Evolutionary conservation across 1,140 invertebrate genomes (phyloP), one percentile per base, ranked within the genome.

Genomic region (Caenorhabditis latens): DNA sequence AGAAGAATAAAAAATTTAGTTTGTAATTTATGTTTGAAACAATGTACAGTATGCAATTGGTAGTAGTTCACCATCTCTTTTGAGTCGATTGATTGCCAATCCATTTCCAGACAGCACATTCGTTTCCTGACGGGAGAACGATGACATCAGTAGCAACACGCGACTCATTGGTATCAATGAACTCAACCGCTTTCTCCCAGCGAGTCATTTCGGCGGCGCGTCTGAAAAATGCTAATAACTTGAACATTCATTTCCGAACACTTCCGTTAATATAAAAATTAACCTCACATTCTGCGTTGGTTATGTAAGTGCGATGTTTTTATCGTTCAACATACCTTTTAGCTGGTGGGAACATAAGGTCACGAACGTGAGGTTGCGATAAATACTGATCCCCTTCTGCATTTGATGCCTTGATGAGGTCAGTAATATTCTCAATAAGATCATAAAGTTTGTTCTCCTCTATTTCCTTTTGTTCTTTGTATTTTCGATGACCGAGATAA

Each of bases 51-150:
- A 9, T 40, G 11, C 11, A 9, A 32, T 7, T 24, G 32, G 8
- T 63, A 90, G 32, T 83, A 43, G 11, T 90, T 86, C 40, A 71
- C 67, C 57, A 65, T 75, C n/a, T 61, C 84, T n/a, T 82, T 3
- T 79, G 71, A 43, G 46, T 19, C 50, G 50, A 53, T n/a, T 79
- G 19, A n/a, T 50, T 79, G 50, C 71, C 83, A 21, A 88, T 84
- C 90, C 90, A 90, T 57, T 92, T 86, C 90, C 90, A 90, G 24
- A 91, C 90, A 61, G 92, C 92, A 86, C 90, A 90, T 32, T 90
- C 90, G 7, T 88, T 83, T 43, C 90, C 90, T 19, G 43, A 50
- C 19, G 92, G 86, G 40, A 90, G 90, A 21, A 91, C 42, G 50
- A 90, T 86, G 86, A 87, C 85, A 67, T 90, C 91, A 3, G 90